phyloP scores from a whole-genome alignment of 2,113 vertebrate genomes.

The Stomatorhinus ivindoensis region DNA sequence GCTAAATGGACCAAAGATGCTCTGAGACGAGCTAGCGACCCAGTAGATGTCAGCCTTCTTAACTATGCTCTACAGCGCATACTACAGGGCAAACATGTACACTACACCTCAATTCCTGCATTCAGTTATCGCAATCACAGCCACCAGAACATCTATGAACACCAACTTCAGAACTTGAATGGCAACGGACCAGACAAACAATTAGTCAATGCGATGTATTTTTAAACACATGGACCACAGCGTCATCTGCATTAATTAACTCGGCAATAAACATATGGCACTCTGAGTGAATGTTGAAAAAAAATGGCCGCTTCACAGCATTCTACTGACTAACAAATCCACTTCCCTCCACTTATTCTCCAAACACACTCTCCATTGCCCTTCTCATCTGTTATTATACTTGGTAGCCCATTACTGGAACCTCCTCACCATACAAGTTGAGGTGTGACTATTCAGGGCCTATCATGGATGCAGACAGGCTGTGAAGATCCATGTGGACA shows the following conservation, averaged over 20 bases:
- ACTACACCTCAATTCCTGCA: not conserved
- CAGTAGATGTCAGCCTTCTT: not conserved
- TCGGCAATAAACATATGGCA: not conserved
- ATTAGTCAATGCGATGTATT: not conserved
- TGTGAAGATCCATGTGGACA: not conserved
- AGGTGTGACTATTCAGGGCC: not conserved
- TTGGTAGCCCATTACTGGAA: not conserved
- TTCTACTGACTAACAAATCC: not conserved
- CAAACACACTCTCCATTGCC: not conserved
- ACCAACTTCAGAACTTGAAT: not conserved
- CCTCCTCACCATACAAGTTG: not conserved
- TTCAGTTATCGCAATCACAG: not conserved
- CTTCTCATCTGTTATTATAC: not conserved
- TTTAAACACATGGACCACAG: not conserved
- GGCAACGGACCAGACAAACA: not conserved
- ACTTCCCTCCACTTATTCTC: not conserved
- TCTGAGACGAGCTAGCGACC: not conserved
- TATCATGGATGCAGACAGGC: not conserved
- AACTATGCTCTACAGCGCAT: not conserved
- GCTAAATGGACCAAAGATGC: not conserved
- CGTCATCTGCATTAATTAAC: not conserved
- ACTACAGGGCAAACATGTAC: not conserved
- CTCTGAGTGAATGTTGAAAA: not conserved
- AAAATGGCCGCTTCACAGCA: not conserved
- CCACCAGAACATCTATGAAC: not conserved